Conservation (phyloP, 2,888 invertebrate species). For the Sepioteuthis lessoniana region DNA sequence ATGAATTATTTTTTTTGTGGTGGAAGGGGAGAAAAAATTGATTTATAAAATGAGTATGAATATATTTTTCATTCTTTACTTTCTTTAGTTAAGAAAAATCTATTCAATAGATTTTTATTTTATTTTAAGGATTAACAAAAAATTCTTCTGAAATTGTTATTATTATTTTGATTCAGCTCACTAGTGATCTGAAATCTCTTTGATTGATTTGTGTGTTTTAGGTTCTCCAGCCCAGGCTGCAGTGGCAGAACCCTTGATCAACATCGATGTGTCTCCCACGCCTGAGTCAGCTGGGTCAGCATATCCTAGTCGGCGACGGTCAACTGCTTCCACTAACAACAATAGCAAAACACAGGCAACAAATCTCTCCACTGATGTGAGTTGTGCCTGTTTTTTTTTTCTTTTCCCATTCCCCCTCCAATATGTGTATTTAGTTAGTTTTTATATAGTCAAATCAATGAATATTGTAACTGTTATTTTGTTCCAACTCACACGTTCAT, state of each 20-base stretch:
- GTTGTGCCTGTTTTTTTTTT: background rate
- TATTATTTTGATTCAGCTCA: background rate
- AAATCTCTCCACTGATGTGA: constrained; percentile 33
- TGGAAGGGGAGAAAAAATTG: no score
- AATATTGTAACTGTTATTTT: background rate
- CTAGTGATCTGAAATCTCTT: background rate
- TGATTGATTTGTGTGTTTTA: background rate
- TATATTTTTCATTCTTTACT: background rate
- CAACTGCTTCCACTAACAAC: constrained; percentile 40
- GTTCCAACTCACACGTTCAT: background rate
- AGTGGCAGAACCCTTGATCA: constrained; percentile 39
- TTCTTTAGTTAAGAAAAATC: background rate
- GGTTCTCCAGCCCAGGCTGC: constrained; percentile 45
- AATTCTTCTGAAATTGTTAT: background rate
- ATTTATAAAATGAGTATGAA: no score
- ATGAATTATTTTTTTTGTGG: no score
- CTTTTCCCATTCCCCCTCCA: no score
- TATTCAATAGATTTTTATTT: background rate
- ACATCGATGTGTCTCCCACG: constrained; percentile 26
- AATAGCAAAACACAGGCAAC: background rate
- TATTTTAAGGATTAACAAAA: background rate
- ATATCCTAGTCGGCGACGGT: constrained; percentile 45
- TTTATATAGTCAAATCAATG: background rate
- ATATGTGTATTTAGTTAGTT: background rate
- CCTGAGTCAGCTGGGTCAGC: constrained; percentile 48